Percentiles rank a stretch among this genome's conserved stretches.
These are phyloP conservation scores for Leuctra nigra DNA, from an alignment of 2,888 invertebrate species.

Conservation along the genomic window DNA sequence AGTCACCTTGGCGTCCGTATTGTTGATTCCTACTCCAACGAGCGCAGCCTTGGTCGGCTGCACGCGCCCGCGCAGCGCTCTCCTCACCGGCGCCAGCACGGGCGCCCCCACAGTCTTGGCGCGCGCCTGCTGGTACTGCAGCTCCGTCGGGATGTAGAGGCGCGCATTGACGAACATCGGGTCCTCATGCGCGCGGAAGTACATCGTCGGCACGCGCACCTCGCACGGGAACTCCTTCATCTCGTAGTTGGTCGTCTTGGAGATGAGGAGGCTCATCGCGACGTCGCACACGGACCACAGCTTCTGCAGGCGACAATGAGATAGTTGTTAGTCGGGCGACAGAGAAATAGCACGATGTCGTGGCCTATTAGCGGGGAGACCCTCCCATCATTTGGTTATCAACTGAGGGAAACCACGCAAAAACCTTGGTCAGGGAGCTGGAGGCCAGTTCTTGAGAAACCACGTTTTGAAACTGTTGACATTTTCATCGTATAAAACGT, in stretches of 20 bases:
- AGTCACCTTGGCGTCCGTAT: slow-evolving; percentile 51
- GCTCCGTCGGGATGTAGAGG: slow-evolving; percentile 74
- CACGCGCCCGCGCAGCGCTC: slow-evolving; percentile 36
- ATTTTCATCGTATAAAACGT: too few species aligned
- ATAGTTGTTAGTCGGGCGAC: too few species aligned
- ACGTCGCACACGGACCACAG: slow-evolving; percentile 95
- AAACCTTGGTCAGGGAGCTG: too few species aligned
- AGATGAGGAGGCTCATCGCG: slow-evolving; percentile 81
- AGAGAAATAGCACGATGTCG: too few species aligned
- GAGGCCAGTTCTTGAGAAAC: too few species aligned
- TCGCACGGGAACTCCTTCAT: slow-evolving; percentile 84
- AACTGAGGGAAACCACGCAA: too few species aligned
- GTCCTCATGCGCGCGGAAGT: slow-evolving; percentile 66
- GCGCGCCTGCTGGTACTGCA: slow-evolving; percentile 47
- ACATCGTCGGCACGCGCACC: slow-evolving; percentile 83
- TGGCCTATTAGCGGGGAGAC: too few species aligned
- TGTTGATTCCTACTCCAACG: slow-evolving; percentile 50
- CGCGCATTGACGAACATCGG: slow-evolving; percentile 58
- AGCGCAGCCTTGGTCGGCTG: slow-evolving; percentile 41
- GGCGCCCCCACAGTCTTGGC: slow-evolving; percentile 41
- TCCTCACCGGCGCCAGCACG: slow-evolving; percentile 39
- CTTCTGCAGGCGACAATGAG: slow-evolving; percentile 57
- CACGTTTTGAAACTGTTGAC: too few species aligned
- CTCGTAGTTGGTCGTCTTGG: slow-evolving; percentile 81
- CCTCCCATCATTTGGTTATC: too few species aligned